Evolutionary conservation across 2,888 invertebrate genomes (phyloP), one percentile per base, ranked within the genome.

Genomic region (Lasioglossum pauxillum): DNA sequence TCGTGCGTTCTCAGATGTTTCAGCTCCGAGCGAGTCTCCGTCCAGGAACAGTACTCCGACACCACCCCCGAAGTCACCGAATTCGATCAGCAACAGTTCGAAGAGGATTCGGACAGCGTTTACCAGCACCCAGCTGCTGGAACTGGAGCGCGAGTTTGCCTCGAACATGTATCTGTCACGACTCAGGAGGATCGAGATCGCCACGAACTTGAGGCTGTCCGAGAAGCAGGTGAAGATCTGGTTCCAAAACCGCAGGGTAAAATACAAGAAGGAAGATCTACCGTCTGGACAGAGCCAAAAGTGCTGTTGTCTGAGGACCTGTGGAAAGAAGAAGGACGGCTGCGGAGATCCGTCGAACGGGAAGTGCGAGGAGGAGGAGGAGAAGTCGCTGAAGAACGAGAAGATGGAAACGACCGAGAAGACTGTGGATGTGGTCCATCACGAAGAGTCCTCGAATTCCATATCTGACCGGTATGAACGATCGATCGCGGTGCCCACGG

Each of bases 201-300:
- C 99, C 5, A 98, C 98, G 46, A 97, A 98, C 89, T 95, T 99
- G 85, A 97, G 98, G 77, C 95, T 99, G 0, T 98, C 98, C 0
- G 99, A 99, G 95, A 99, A 99, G 94, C 99, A 99, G 96, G 99
- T 99, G 88, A 99, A 98, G 95, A 98, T 98, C 90, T 98, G 99
- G 99, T 99, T 99, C 95, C 98, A 99, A 95, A 99, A 99, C 95
- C 96, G 99, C 10, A 96, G 99, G 3, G 99, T 99, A 0, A 99
- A 99, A 95, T 97, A 98, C 95, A 99, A 99, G 96, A 99, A 99
- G 93, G 98, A 98, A 90, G 98, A 98, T 93, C 95, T 97, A 12
- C 97, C 97, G 1, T 80, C 93, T 0, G 94, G 94, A 0, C 94
- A 94, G 76, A 94, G 82, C 31, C 93, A 90, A 31, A 96, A 96